Evolutionary conservation across 2,797 vertebrate genomes (phyloP), one percentile per base, ranked within the genome.

Genomic region (Rhynchotus rufescens): DNA sequence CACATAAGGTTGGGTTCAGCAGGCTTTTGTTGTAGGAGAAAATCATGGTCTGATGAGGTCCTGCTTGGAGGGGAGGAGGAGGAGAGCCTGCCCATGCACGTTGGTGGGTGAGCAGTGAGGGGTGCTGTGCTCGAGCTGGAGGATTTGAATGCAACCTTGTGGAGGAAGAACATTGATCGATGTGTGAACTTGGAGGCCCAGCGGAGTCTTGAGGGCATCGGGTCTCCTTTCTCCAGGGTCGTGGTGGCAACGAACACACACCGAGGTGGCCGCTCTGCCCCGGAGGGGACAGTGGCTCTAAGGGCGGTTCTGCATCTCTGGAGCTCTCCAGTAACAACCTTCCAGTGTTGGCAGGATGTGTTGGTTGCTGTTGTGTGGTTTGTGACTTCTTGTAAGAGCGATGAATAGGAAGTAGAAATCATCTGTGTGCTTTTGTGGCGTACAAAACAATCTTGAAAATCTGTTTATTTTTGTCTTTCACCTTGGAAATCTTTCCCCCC

Each of bases 381-480:
- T 66, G 26, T 45, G 66, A 85, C 76, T 59, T 83, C 57, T 66
- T 88, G 59, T 66, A 30, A 60, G 72, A 56, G 72, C 34, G 34
- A 61, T 7, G 90, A 82, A 20, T 36, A 22, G 59, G 51, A 61
- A 79, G 74, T 49, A 77, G 62, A 77, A 89, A 28, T 42, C 60
- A 28, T 59, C 86, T 57, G 12, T 91, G 92, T 78, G 86, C 88
- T 90, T 84, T 86, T 67, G 73, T 57, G 84, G 78, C 12, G 47
- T 4, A 49, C 49, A 61, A 93, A 91, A 40, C 72, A 47, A 36
- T 72, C 90, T 64, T 59, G 73, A 49, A 90, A 87, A 52, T 60
- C 40, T 56, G 51, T 93, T 90, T 87, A 64, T 80, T 67, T 59
- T 86, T 92, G 83, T 88, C 65, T 80, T 81, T 80, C 44, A 56